Evolutionary conservation across 1,140 invertebrate species (phyloP), one percentile per base, ranked within the genome.

Genomic region (Oncopodura yosiiana): DNA sequence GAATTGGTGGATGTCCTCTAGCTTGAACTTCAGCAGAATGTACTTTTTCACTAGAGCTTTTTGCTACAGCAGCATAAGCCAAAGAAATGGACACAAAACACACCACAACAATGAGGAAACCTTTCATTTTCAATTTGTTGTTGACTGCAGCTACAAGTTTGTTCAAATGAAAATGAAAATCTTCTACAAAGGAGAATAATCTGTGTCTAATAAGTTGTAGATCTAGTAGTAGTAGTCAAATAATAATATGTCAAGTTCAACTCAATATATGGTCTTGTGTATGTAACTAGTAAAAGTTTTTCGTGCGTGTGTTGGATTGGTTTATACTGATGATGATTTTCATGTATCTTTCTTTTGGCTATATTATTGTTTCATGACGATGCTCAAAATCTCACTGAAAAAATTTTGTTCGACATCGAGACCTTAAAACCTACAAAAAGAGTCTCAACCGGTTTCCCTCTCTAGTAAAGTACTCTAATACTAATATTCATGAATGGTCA

Each of bases 351-450:
- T 8, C 30, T 6, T 34, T 34, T 37, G 36, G 32, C 34, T 30
- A 27, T 27, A 27, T 46, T 30, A 32, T 46, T 27, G 44, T 46
- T 46, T 46, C 49, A 45, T 37, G 46, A 46, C 44, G 54, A 56
- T 43, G 54, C 29, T 48, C 46, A 56, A 56, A 56, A 56, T 49
- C 46, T 56, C 46, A 56, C 54, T 56, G 54, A 56, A 56, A 56
- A 56, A 56, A 56, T 49, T 56, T 50, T 24, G 30, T 37, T 39
- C 46, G 48, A 44, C 5, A 21, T 48, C 46, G 41, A n/a, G 49
- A 56, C 54, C 54, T 56, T 56, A 56, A 56, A 56, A 56, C 54
- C 54, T 56, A 56, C 48, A 56, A 56, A 56, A 30, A 36, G 46
- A 56, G 30, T 42, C 37, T 36, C 37, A 51, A 51, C 49, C 49